Evolutionary conservation across 2,888 invertebrate species (phyloP).

Genomic region (Standfussiana lucernea): DNA sequence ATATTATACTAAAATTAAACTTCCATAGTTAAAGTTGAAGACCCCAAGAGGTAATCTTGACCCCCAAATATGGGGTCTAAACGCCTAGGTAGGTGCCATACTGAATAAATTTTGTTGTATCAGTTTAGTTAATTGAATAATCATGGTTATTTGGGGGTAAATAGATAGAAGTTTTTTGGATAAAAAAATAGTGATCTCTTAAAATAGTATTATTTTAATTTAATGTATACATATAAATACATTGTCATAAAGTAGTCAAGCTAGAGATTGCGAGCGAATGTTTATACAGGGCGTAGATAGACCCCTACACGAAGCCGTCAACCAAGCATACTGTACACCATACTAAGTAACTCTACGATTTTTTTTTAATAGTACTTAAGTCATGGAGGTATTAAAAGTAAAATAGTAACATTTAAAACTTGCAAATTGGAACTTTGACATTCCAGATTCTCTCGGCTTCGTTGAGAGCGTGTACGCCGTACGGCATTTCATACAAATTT

Average conservation of each 20-base stretch:
- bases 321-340: neutral
- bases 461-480: too few relatives aligned
- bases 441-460: too few relatives aligned
- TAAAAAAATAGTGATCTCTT: constrained; percentile 45
- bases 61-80: neutral
- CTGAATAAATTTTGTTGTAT: neutral
- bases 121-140: neutral
- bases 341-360: neutral
- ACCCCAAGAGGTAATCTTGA: neutral
- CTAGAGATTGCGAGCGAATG: neutral
- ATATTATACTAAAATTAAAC: neutral
- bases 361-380: neutral
- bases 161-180: too few relatives aligned
- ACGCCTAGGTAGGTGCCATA: constrained; percentile 32
- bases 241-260: neutral
- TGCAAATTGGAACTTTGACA: too few relatives aligned
- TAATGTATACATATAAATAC: neutral
- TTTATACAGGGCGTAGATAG: neutral
- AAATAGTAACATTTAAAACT: neutral
- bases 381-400: neutral
- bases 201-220: constrained; percentile 8
- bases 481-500: too few relatives aligned
- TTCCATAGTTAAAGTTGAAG: neutral
- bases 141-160: constrained; percentile 8
- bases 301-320: neutral